Conservation (phyloP, 1,140 invertebrate species). For the Globodera ellingtonae region DNA sequence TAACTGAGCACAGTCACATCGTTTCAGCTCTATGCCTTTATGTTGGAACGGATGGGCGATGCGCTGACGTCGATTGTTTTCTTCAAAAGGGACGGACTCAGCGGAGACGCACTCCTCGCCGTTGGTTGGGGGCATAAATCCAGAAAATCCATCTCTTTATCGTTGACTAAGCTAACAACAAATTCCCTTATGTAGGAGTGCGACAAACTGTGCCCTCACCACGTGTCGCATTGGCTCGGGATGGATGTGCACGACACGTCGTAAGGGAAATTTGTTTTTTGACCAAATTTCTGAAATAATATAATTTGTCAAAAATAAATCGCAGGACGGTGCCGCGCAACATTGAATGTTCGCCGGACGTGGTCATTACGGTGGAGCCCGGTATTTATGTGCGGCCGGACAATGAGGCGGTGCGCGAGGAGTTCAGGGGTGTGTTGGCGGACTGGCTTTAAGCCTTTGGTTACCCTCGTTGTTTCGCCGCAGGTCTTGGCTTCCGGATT, state of each 20-base stretch:
- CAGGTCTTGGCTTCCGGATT: constrained; percentile 82
- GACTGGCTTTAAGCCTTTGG: neutral
- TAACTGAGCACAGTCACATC: too few species aligned
- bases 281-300: too few species aligned
- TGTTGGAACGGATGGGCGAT: constrained; percentile 31
- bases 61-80: constrained; percentile 40
- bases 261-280: neutral
- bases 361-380: constrained; percentile 95
- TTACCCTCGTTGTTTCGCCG: neutral
- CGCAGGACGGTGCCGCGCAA: neutral
- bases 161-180: neutral
- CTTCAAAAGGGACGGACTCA: constrained; percentile 71
- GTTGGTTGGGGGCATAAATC: constrained; percentile 59
- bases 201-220: constrained; percentile 88
- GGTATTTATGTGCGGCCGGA: constrained; percentile 72
- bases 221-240: constrained; percentile 93
- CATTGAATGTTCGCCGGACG: constrained; percentile 72
- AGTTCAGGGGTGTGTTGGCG: constrained; percentile 76
- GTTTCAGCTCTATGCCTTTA: constrained; percentile 18
- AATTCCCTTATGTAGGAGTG: constrained; percentile 70
- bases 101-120: constrained; percentile 57
- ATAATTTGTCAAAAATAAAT: neutral
- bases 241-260: constrained; percentile 97
- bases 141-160: too few species aligned
- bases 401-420: constrained; percentile 73